Evolutionary conservation across 1,140 invertebrate species (phyloP).

Genomic region (Drosophila jambulina): DNA sequence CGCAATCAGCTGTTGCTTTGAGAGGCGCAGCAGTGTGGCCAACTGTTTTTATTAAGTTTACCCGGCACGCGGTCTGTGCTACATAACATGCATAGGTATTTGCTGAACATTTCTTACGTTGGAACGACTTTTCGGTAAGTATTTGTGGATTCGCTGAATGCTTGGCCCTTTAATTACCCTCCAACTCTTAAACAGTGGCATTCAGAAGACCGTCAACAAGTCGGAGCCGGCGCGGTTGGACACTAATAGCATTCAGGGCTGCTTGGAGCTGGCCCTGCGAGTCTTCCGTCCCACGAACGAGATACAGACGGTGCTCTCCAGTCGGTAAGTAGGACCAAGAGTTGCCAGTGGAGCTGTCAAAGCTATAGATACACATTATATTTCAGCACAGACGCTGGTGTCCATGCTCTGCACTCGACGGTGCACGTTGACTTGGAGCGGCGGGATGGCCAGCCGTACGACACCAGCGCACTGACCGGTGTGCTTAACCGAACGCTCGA

Average conservation of each 20-base stretch:
- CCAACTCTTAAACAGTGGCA: conserved; percentile 84
- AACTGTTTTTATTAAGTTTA: conserved; percentile 19
- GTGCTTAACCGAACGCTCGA: conserved; percentile 87
- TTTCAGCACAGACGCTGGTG: conserved; percentile 90
- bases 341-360: background rate
- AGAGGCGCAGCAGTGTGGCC: background rate
- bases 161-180: background rate
- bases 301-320: conserved; percentile 87
- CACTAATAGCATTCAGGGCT: conserved; percentile 88
- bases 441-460: conserved; percentile 85
- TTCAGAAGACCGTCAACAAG: conserved; percentile 85
- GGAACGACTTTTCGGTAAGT: conserved; percentile 87
- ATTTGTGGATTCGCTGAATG: background rate
- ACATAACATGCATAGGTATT: conserved; percentile 87
- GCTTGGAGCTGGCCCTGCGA: conserved; percentile 87
- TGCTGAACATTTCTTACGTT: conserved; percentile 88
- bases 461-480: conserved; percentile 84
- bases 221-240: conserved; percentile 81
- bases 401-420: conserved; percentile 89
- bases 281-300: conserved; percentile 85
- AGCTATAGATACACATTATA: background rate
- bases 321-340: conserved; percentile 86
- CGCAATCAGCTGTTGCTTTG: background rate
- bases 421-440: conserved; percentile 88
- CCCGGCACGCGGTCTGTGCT: conserved; percentile 25